Conservation (phyloP, 2,888 invertebrate genomes). For the Rhorus exstirpatorius region DNA sequence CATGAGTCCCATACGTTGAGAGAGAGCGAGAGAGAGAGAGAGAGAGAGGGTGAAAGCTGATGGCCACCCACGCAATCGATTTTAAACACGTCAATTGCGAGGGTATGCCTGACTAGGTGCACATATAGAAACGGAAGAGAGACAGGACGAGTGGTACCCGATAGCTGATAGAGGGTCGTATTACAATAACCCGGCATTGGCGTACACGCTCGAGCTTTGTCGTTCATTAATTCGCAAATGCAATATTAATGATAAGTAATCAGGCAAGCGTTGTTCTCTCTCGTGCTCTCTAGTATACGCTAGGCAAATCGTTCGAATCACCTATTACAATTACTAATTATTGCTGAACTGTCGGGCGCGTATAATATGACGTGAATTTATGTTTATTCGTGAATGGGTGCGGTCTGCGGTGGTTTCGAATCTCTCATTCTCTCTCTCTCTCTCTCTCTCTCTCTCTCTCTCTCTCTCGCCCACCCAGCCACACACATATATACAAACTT, state of each 20-base stretch:
- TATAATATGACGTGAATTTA: slow-evolving; percentile 71
- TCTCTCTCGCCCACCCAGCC: neutral
- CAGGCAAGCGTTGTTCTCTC: slow-evolving; percentile 72
- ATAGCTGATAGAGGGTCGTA: slow-evolving; percentile 67
- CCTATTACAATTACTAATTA: slow-evolving; percentile 84
- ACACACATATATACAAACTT: neutral
- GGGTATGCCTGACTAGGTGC: slow-evolving; percentile 58
- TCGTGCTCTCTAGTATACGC: slow-evolving; percentile 31
- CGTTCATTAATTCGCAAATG: slow-evolving; percentile 84
- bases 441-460: slow-evolving; percentile 4
- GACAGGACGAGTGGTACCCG: slow-evolving; percentile 40
- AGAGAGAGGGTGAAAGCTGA: slow-evolving; percentile 15
- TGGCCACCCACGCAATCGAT: slow-evolving; percentile 75
- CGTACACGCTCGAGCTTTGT: slow-evolving; percentile 75
- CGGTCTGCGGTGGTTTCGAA: slow-evolving; percentile 62
- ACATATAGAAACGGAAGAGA: slow-evolving; percentile 57
- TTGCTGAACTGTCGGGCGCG: slow-evolving; percentile 70
- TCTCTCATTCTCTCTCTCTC: slow-evolving; percentile 58
- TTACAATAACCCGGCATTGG: slow-evolving; percentile 76
- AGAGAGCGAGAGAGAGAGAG: slow-evolving; percentile 17
- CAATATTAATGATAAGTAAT: slow-evolving; percentile 85
- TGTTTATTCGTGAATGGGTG: slow-evolving; percentile 66
- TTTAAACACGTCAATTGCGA: slow-evolving; percentile 79
- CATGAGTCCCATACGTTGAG: slow-evolving; percentile 49
- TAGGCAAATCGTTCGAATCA: slow-evolving; percentile 70